Base-by-base conservation (phyloP, 2,888 invertebrate genomes). In the Aethes cnicana region DNA sequence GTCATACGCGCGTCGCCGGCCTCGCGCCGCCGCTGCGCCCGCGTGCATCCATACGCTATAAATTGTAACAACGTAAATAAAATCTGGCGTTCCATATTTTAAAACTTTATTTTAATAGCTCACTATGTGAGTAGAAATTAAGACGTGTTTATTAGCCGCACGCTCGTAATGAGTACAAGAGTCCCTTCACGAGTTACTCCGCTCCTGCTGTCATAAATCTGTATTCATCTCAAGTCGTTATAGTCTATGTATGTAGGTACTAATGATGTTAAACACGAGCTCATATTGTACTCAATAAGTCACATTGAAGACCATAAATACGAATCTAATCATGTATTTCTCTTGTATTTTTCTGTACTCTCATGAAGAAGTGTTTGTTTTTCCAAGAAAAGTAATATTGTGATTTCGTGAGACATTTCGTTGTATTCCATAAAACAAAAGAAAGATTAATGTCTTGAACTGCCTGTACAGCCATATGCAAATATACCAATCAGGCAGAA, bases 41-140 rank as follows among this genome's bases (percentile, higher is more conserved):
- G 72, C 73, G 72, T 70, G 69, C 72, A 72, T 68, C 74, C 79
- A 74, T 76, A 77, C 75, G 62, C 81, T 77, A 86, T 87, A 86
- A 87, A 86, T 85, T 73, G 70, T 72, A 65, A 63, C 58, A 78
- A 78, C 81, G 77, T 85, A 89, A 86, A 88, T 86, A 84, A 85
- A 85, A 81, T 81, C 74, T 76, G 79, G 76, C 81, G 81, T 83
- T 81, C 81, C 81, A 88, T 88, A 87, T 84, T 85, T 87, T 84
- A 81, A 82, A 82, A 80, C 81, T 82, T 84, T 79, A 83, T 85
- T 87, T 88, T 89, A 87, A 87, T 86, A 83, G 87, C 80, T 77
- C 78, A 81, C 84, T 83, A 81, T 77, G 86, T 81, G 84, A 81
- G 77, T 79, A 81, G 77, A 80, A 83, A 85, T 87, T 87, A 89